Evolutionary conservation across 2,888 invertebrate genomes (phyloP), one percentile per base, ranked within the genome.

Genomic region (Ecliptopera silaceata): DNA sequence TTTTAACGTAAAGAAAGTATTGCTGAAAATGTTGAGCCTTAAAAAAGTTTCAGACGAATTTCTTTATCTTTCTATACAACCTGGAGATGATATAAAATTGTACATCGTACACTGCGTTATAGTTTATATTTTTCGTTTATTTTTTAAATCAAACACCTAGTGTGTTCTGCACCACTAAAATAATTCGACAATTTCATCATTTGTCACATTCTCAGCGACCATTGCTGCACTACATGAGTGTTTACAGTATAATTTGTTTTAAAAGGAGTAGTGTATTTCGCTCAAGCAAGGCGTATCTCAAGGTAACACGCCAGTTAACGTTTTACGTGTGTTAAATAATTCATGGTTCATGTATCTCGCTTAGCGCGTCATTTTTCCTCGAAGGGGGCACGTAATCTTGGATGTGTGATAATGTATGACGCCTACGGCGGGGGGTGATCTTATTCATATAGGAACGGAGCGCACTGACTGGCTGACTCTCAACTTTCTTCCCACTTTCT

Each of bases 341-440:
- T 68, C 68, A 68, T 68, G 61, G 44, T 39, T 53, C 59, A 61
- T 60, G 65, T 63, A 56, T 66, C 66, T 65, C 61, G 65, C 64
- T 68, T 63, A 68, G 51, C 65, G 65, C 65, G 60, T 64, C 63
- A 68, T 68, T 66, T 66, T 64, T 66, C 66, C 56, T 49, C 53
- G 56, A 43, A 36, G 43, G 29, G 43, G 38, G 49, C 55, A 39
- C 49, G 55, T 56, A 49, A 56, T 56, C 49, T 48, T 49, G 48
- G 44, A 42, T 56, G 49, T 49, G 55, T 12, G 49, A 49, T 56
- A 56, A 56, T 49, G 59, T 56, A 56, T 50, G 50, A 39, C 59
- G 17, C 43, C 46, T 55, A 44, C 51, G 48, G 46, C 46, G 11
- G 20, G 42, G 29, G 22, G 11, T 51, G 17, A 51, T 42, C 32